Conservation (phyloP, 2,113 vertebrate species). For the Origma solitaria region DNA sequence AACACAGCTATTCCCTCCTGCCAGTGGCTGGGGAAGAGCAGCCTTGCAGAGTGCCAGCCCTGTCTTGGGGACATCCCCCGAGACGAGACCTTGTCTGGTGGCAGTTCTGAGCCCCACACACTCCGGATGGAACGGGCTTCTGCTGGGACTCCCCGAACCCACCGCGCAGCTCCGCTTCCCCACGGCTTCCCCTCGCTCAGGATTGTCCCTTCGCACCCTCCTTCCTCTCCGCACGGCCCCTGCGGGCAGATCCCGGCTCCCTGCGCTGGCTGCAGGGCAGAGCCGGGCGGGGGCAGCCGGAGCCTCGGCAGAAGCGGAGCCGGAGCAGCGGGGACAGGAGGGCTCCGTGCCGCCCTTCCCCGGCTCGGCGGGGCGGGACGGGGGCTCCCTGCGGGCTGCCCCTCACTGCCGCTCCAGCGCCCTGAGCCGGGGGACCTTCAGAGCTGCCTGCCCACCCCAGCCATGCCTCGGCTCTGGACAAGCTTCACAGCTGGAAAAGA, state of each 20-base stretch:
- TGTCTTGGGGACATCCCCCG: accelerated
- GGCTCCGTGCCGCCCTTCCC: background rate
- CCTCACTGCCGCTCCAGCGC: background rate
- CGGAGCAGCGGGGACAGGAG: accelerated
- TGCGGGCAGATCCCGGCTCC: background rate
- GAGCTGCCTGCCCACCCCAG: background rate
- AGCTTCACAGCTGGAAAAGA: background rate
- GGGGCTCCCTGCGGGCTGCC: background rate
- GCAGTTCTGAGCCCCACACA: background rate
- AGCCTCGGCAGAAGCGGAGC: accelerated
- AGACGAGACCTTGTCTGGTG: background rate
- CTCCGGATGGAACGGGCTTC: accelerated
- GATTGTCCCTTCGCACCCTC: no score
- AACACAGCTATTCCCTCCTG: accelerated
- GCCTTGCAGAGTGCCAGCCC: accelerated
- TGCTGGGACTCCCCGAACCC: background rate
- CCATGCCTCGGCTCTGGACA: accelerated
- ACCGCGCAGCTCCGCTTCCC: background rate
- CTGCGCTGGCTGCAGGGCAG: accelerated
- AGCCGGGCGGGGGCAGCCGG: background rate
- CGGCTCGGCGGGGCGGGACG: background rate
- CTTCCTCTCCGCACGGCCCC: accelerated
- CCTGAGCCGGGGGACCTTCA: accelerated
- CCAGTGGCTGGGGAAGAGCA: background rate
- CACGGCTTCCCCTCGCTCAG: accelerated